Evolutionary conservation across 2,797 vertebrate genomes (phyloP).

Genomic region (Coendou prehensilis): DNA sequence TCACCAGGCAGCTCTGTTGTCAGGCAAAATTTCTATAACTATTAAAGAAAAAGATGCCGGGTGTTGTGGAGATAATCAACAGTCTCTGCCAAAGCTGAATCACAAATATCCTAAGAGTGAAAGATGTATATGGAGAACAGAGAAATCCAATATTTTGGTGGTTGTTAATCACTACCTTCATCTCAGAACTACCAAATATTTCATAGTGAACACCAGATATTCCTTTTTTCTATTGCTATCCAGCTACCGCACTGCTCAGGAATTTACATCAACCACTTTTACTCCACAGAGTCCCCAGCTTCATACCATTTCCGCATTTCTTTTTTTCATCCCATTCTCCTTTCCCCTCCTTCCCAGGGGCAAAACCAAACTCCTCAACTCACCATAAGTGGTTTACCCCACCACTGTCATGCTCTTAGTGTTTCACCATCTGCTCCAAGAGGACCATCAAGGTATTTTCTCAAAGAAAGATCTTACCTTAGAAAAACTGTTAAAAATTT

Average conservation of each 20-base stretch:
- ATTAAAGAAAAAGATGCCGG: slow-evolving; percentile 13
- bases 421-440: not conserved
- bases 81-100: not conserved
- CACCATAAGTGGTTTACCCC: slow-evolving; percentile 4
- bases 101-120: not conserved
- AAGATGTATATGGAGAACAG: not conserved
- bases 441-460: slow-evolving; percentile 10
- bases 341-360: not conserved
- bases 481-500: not conserved
- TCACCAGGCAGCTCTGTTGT: not conserved
- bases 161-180: not conserved
- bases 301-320: not conserved
- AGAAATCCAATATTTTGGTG: not conserved
- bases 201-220: not conserved
- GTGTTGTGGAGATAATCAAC: not conserved
- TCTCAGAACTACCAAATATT: not conserved
- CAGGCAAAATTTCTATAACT: not conserved
- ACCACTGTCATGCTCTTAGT: not conserved
- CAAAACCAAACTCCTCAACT: slow-evolving; percentile 23
- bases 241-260: not conserved
- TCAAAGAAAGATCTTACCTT: not conserved
- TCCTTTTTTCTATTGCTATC: slow-evolving; percentile 34
- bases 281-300: not conserved
- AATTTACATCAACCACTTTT: not conserved
- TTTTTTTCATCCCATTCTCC: not conserved